Percentiles rank a stretch among this genome's conserved stretches.
Conservation (phyloP, 2,888 invertebrate genomes). For the Clistopyga incitator region DNA sequence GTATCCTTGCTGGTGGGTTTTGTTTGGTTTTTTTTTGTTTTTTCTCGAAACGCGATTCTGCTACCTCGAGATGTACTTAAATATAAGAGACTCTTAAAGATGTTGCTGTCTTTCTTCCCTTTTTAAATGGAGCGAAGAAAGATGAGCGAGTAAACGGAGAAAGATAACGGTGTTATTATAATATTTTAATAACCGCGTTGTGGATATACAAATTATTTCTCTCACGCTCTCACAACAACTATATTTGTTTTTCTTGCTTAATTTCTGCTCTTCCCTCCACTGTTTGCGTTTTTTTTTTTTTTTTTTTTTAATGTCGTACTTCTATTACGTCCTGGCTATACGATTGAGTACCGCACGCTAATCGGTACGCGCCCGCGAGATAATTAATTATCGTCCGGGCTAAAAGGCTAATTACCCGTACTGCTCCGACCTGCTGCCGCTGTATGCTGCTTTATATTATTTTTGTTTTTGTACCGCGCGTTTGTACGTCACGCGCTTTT, state of each 20-base stretch:
- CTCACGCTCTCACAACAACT: background rate
- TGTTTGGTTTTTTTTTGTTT: no score
- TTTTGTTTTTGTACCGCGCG: slow-evolving; percentile 59
- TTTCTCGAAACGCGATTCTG: slow-evolving; percentile 32
- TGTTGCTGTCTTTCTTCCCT: slow-evolving; percentile 18
- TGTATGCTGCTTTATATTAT: slow-evolving; percentile 66
- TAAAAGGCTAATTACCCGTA: slow-evolving; percentile 82
- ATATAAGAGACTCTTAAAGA: slow-evolving; percentile 41
- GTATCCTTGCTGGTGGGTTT: slow-evolving; percentile 12
- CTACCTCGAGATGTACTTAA: slow-evolving; percentile 21
- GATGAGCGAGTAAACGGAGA: slow-evolving; percentile 47
- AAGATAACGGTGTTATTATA: slow-evolving; percentile 31
- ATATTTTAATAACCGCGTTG: slow-evolving; percentile 23
- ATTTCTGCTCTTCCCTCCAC: background rate
- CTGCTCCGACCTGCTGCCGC: slow-evolving; percentile 82
- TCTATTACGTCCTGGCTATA: slow-evolving; percentile 58
- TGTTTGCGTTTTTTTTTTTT: slow-evolving; percentile 8
- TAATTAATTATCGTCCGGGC: slow-evolving; percentile 79
- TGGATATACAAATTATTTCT: slow-evolving; percentile 34
- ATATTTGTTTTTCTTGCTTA: slow-evolving; percentile 11
- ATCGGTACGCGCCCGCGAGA: slow-evolving; percentile 73
- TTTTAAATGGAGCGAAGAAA: slow-evolving; percentile 43
- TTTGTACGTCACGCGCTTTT: slow-evolving; percentile 29
- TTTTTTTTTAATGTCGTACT: slow-evolving; percentile 43
- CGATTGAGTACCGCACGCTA: slow-evolving; percentile 68